Percentiles rank a stretch among this genome's conserved stretches.
These are phyloP conservation scores for Drosophila nr. perissopoda DNA, from an alignment of 2,888 invertebrate species.

Conservation along the genomic window DNA sequence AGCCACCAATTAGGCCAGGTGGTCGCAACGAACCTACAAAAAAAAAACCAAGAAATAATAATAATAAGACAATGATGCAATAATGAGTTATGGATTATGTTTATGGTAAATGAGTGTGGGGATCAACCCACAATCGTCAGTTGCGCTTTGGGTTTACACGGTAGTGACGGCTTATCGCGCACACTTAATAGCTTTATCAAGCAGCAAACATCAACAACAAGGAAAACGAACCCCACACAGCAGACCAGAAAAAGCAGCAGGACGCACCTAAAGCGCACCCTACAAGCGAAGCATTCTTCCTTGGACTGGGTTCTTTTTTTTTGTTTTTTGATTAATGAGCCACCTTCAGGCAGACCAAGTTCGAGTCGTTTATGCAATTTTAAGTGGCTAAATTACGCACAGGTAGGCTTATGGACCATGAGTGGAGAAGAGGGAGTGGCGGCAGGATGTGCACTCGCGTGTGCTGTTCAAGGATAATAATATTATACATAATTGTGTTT, in stretches of 20 bases:
- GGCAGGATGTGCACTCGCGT: conserved; percentile 25
- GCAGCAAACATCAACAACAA: conserved; percentile 62
- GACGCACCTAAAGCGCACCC: conserved; percentile 21
- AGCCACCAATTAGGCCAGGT: conserved; percentile 96
- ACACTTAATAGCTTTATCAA: conserved; percentile 83
- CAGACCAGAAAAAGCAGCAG: conserved; percentile 10
- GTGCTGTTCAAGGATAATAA: conserved; percentile 70
- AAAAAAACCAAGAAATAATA: conserved; percentile 18
- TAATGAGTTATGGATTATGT: conserved; percentile 37
- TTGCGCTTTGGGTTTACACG: conserved; percentile 22
- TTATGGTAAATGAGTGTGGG: conserved; percentile 17
- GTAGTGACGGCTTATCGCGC: conserved; percentile 55
- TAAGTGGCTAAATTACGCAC: conserved; percentile 80
- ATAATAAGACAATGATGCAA: conserved; percentile 44
- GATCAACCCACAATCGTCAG: conserved; percentile 36
- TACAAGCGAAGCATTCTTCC: not conserved
- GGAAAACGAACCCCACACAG: not conserved
- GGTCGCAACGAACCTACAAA: conserved; percentile 92
- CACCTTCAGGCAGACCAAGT: conserved; percentile 36
- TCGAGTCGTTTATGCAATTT: conserved; percentile 71
- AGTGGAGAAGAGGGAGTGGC: not conserved
- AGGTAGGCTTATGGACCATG: conserved; percentile 2
- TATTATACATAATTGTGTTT: conserved; percentile 69
- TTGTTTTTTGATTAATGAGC: conserved; percentile 82
- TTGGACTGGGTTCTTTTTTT: not conserved